These are phyloP conservation scores for Aradophagus sp. DNA, from an alignment of 1,140 invertebrate genomes.

Conservation along the genomic window DNA sequence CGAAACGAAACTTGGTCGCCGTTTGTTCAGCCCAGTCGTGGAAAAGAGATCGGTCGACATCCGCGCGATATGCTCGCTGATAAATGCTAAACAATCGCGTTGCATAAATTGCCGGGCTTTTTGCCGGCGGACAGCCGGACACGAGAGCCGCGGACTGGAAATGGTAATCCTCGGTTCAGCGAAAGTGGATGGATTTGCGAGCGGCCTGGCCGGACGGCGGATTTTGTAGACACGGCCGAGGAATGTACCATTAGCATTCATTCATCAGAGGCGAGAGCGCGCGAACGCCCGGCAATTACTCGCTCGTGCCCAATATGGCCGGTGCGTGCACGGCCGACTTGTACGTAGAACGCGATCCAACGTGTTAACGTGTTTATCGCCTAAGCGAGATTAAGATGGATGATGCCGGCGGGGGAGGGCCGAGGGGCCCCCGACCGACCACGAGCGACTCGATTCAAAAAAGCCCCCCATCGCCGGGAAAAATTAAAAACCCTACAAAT, in stretches of 20 bases:
- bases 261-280: slow-evolving; percentile 55
- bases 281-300: slow-evolving; percentile 49
- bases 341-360: slow-evolving; percentile 42
- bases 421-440: slow-evolving; percentile 1
- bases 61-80: too few species aligned
- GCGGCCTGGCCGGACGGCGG: slow-evolving; percentile 15
- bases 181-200: too few species aligned
- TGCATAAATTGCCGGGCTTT: too few species aligned
- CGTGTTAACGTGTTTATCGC: slow-evolving; percentile 57
- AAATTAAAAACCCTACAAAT: too few species aligned
- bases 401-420: slow-evolving; percentile 36
- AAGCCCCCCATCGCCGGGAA: background rate
- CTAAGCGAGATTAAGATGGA: slow-evolving; percentile 55
- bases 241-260: slow-evolving; percentile 57
- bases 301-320: slow-evolving; percentile 52
- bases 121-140: too few species aligned
- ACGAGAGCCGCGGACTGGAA: too few species aligned
- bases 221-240: slow-evolving; percentile 49
- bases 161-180: too few species aligned
- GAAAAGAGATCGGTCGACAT: too few species aligned
- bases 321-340: slow-evolving; percentile 45
- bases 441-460: background rate
- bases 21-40: too few species aligned
- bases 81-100: too few species aligned
- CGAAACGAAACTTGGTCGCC: background rate